Conservation (phyloP, 2,888 invertebrate species). For the Pammene aurita region DNA sequence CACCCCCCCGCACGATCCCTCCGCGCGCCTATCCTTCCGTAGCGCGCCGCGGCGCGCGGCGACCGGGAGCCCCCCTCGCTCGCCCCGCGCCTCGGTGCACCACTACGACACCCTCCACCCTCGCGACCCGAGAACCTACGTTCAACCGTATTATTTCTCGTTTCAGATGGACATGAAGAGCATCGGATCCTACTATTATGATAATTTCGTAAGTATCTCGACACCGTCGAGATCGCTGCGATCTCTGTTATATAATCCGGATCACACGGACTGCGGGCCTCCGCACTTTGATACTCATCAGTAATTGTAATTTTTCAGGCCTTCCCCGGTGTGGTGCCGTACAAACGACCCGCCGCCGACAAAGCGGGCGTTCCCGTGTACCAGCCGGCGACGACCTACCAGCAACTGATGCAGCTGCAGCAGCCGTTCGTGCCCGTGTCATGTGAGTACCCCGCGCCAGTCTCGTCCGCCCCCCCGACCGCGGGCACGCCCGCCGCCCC, state of each 20-base stretch:
- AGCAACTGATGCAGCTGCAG: constrained; percentile 97
- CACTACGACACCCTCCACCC: constrained; percentile 49
- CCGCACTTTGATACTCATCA: constrained; percentile 28
- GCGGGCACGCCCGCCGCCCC: constrained; percentile 62
- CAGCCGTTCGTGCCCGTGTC: constrained; percentile 99
- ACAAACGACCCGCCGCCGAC: constrained; percentile 97
- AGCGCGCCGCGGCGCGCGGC: constrained; percentile 58
- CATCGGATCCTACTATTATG: constrained; percentile 97
- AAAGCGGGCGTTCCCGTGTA: constrained; percentile 98
- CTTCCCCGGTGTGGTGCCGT: constrained; percentile 97
- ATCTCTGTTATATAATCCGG: background rate
- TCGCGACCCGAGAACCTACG: constrained; percentile 57
- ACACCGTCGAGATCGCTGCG: background rate
- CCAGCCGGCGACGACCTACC: constrained; percentile 96
- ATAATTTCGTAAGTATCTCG: constrained; percentile 94
- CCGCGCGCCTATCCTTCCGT: constrained; percentile 59
- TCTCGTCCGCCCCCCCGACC: constrained; percentile 85
- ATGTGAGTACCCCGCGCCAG: constrained; percentile 96
- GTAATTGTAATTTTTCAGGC: constrained; percentile 83
- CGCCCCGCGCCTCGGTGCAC: constrained; percentile 52
- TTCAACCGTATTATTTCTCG: constrained; percentile 78
- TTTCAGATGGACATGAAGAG: constrained; percentile 98
- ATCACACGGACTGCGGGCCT: background rate
- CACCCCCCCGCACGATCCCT: constrained; percentile 61
- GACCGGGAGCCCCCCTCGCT: constrained; percentile 54